Evolutionary conservation across 2,797 vertebrate genomes (phyloP), one percentile per base, ranked within the genome.

Genomic region (Tangara arthus): DNA sequence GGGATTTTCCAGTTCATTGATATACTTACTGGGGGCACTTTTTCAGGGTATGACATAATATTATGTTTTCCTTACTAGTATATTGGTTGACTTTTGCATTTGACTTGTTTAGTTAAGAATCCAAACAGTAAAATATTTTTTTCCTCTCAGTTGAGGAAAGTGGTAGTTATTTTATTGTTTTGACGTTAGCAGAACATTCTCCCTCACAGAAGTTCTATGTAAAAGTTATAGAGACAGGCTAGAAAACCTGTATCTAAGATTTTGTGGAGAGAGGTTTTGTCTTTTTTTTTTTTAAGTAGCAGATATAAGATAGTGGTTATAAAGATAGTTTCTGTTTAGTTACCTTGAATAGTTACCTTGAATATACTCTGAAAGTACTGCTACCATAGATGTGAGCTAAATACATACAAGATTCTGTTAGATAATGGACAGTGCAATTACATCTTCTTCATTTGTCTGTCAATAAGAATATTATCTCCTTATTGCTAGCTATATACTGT

Each of bases 1-100:
- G 53, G 85, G 87, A 86, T 95, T 93, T 96, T 95, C 82, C 77
- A 95, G 85, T 88, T 90, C 69, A 65, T 81, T 91, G 50, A 32
- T 88, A 44, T 8, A 70, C 32, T 79, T 94, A 78, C 82, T 81
- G 63, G 32, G 76, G 76, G n/a, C 66, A 66, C 27, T 71, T 91
- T 95, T 88, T 75, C 55, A 91, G 80, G 18, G 17, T 86, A 47
- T 83, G 80, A 84, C 73, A 84, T 91, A 92, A 69, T 83, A 32
- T 3, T 87, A 32, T 63, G 32, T 86, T 95, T 95, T 95, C 8
- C 15, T 83, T 91, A n/a, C 59, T 72, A 61, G 42, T 71, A 56
- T 81, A 41, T 26, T 75, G 52, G 55, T 53, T 91, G 61, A 21
- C 30, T 85, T 93, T 78, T 79, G 8, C 30, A 61, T 82, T 85